Evolutionary conservation across 2,888 invertebrate genomes (phyloP).

Genomic region (Philereme transversata): DNA sequence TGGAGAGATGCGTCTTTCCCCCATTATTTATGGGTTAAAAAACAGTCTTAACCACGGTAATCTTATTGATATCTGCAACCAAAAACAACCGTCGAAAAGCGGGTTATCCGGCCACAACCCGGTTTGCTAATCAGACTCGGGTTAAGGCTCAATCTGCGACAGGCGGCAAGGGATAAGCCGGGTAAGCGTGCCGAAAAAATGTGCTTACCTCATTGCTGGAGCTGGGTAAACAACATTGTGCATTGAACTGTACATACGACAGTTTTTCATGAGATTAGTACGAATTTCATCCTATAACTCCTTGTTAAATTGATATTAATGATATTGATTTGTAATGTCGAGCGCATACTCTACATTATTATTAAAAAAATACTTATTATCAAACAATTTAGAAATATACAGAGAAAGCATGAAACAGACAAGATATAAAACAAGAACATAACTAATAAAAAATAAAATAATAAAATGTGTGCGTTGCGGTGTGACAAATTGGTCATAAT

Average conservation of each 20-base stretch:
- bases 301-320: too few relatives aligned
- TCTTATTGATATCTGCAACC: conserved; percentile 7
- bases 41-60: conserved; percentile 5
- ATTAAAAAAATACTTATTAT: too few relatives aligned
- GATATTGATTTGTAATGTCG: too few relatives aligned
- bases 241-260: background rate
- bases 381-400: too few relatives aligned
- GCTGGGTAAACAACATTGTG: background rate
- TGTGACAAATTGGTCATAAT: too few relatives aligned
- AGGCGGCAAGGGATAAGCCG: background rate
- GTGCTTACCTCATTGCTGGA: background rate
- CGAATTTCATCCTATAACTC: too few relatives aligned
- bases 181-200: background rate
- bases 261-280: too few relatives aligned
- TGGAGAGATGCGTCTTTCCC: background rate
- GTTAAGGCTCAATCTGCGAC: conserved; percentile 11
- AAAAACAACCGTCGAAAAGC: background rate
- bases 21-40: background rate
- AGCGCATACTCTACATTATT: too few relatives aligned
- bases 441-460: too few relatives aligned
- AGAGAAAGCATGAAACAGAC: too few relatives aligned
- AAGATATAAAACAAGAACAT: too few relatives aligned
- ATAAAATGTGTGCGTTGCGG: too few relatives aligned
- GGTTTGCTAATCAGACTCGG: conserved; percentile 8
- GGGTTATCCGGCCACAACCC: conserved; percentile 8